Conservation (phyloP, 2,888 invertebrate species). For the Cecidostiba fungosa region DNA sequence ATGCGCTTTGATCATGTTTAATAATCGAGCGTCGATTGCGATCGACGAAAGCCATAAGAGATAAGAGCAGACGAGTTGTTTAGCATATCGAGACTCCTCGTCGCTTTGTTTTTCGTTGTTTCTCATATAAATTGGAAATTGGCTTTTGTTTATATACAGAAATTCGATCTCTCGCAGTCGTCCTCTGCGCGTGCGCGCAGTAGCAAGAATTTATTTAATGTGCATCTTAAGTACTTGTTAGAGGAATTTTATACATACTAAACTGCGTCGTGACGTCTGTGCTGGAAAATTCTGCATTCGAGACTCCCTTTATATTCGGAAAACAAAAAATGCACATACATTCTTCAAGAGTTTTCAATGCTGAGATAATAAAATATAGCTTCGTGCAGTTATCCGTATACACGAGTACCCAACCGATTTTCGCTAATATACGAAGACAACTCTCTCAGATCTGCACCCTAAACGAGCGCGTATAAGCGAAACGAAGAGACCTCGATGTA, state of each 20-base stretch:
- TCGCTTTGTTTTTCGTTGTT: neutral
- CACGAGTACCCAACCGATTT: too few relatives aligned
- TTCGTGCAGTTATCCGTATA: neutral
- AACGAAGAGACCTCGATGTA: conserved; percentile 9
- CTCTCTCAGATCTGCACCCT: neutral
- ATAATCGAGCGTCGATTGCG: neutral
- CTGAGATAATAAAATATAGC: neutral
- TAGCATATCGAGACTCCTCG: neutral
- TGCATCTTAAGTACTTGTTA: neutral
- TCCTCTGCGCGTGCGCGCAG: too few relatives aligned
- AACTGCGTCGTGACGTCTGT: neutral
- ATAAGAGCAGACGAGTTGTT: neutral
- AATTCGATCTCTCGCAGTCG: neutral
- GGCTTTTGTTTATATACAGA: neutral
- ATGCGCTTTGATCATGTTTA: neutral
- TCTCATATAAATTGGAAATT: neutral
- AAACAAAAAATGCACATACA: neutral
- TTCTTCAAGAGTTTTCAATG: neutral
- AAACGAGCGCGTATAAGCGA: neutral
- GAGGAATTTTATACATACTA: neutral
- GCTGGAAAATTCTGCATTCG: neutral
- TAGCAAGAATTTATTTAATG: neutral
- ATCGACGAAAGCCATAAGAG: neutral
- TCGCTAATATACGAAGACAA: too few relatives aligned
- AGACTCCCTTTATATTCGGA: too few relatives aligned